These are phyloP conservation scores for Vultur gryphus DNA, from an alignment of 2,797 vertebrate genomes.

Conservation along the genomic window DNA sequence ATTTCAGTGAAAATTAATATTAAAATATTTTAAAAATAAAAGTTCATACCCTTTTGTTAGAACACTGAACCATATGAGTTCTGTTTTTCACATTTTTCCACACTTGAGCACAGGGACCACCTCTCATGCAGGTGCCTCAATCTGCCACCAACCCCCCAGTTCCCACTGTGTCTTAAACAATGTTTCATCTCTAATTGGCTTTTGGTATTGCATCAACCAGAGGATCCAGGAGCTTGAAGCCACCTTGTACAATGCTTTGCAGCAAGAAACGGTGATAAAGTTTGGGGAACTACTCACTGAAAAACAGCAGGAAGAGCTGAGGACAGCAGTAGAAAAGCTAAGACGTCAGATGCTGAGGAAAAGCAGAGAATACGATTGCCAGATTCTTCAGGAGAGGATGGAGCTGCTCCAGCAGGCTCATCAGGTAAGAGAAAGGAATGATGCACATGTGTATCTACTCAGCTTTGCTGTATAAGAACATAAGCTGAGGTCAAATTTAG, in stretches of 20 bases:
- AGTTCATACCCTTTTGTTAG: neutral
- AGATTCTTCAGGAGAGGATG: constrained; percentile 97
- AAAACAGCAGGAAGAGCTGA: constrained; percentile 92
- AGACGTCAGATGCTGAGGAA: constrained; percentile 97
- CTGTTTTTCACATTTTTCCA: neutral
- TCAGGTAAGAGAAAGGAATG: constrained; percentile 77
- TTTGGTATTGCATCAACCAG: constrained; percentile 77
- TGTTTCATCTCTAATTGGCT: constrained; percentile 49
- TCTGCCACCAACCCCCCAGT: neutral
- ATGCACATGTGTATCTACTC: neutral
- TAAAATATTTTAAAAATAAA: neutral
- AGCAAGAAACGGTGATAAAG: constrained; percentile 98
- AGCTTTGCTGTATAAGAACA: neutral
- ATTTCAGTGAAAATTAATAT: neutral
- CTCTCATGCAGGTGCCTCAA: neutral
- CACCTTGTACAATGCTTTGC: constrained; percentile 95
- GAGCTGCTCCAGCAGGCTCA: constrained; percentile 97
- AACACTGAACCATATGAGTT: neutral
- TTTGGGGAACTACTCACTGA: constrained; percentile 92
- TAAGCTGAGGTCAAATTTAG: neutral
- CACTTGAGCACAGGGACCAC: neutral
- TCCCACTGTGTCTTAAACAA: neutral
- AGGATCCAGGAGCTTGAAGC: constrained; percentile 99
- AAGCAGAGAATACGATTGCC: constrained; percentile 96
- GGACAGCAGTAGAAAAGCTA: constrained; percentile 92